Percentiles rank a stretch among this genome's conserved stretches.
Evolutionary conservation across 2,888 invertebrate genomes (phyloP).

Genomic region (Crossocerus cetratus): DNA sequence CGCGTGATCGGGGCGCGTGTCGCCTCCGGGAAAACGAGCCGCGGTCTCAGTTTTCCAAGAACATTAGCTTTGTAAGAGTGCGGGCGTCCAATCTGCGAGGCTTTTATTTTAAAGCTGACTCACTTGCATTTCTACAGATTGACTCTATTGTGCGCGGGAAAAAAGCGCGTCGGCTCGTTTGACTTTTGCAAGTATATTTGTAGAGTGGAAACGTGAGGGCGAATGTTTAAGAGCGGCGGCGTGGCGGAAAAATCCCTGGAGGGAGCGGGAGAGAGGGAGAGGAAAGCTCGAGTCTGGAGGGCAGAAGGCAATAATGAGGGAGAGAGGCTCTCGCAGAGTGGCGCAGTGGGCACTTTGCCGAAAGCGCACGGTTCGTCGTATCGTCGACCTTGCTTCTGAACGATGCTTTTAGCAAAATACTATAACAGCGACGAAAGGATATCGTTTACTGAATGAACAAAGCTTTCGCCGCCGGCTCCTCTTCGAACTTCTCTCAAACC

Average conservation of each 20-base stretch:
- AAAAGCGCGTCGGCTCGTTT: too few relatives aligned
- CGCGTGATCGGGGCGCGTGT: too few relatives aligned
- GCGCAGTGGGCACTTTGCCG: conserved; percentile 65
- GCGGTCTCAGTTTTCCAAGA: too few relatives aligned
- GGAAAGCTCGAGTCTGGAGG: not conserved
- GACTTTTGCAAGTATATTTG: too few relatives aligned
- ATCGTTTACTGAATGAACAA: conserved; percentile 16
- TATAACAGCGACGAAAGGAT: not conserved
- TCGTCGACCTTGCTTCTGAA: conserved; percentile 38
- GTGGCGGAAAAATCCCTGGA: conserved; percentile 27
- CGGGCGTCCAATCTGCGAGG: too few relatives aligned
- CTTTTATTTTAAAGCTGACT: too few relatives aligned
- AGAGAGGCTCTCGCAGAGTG: conserved; percentile 18
- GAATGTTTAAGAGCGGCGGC: not conserved
- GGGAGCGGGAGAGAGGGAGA: not conserved
- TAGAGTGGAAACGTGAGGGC: too few relatives aligned
- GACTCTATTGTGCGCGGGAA: too few relatives aligned
- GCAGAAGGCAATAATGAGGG: conserved; percentile 19
- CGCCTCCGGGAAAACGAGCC: too few relatives aligned
- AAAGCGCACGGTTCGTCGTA: conserved; percentile 36
- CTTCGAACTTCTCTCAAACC: too few relatives aligned
- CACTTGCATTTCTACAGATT: too few relatives aligned
- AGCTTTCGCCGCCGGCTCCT: not conserved
- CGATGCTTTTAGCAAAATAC: conserved; percentile 33
- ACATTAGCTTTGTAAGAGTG: too few relatives aligned